phyloP scores from a whole-genome alignment of 2,888 invertebrate species.

The Diachrysia chrysitis region DNA sequence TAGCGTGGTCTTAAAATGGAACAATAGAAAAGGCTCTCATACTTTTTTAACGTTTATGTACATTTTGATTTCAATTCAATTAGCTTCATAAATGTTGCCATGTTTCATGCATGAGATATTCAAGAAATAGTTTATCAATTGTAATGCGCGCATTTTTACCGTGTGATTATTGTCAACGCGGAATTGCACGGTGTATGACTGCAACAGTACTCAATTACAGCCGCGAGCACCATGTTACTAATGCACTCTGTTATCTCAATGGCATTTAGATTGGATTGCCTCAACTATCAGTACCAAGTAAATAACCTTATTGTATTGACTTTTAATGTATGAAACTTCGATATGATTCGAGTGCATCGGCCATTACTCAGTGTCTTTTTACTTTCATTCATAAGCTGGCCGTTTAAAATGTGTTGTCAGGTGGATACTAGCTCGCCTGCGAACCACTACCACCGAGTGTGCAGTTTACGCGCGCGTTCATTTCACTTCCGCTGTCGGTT shows the following conservation, averaged over 20 bases:
- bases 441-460: slow-evolving; percentile 65
- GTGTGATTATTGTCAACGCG: slow-evolving; percentile 53
- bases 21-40: slow-evolving; percentile 6
- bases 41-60: slow-evolving; percentile 35
- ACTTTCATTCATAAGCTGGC: slow-evolving; percentile 61
- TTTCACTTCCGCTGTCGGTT: slow-evolving; percentile 87
- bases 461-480: slow-evolving; percentile 86
- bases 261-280: slow-evolving; percentile 38
- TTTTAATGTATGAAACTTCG: slow-evolving; percentile 40
- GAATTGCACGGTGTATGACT: slow-evolving; percentile 50
- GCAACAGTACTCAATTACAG: slow-evolving; percentile 41
- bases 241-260: slow-evolving; percentile 52
- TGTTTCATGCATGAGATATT: slow-evolving; percentile 55
- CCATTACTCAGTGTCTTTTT: slow-evolving; percentile 43
- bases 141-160: slow-evolving; percentile 48
- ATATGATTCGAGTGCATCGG: slow-evolving; percentile 40
- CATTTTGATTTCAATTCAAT: slow-evolving; percentile 37
- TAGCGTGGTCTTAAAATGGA: background rate
- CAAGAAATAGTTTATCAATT: slow-evolving; percentile 53
- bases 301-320: slow-evolving; percentile 34
- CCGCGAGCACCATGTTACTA: slow-evolving; percentile 29
- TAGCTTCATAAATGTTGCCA: slow-evolving; percentile 35
- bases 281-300: slow-evolving; percentile 33
- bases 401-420: slow-evolving; percentile 59
- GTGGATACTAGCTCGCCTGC: slow-evolving; percentile 49